A percentile compares a stretch with the other conserved stretches of the same genome.
phyloP scores from a whole-genome alignment of 2,797 vertebrate genomes.

The Enteromius fasciolatus region DNA sequence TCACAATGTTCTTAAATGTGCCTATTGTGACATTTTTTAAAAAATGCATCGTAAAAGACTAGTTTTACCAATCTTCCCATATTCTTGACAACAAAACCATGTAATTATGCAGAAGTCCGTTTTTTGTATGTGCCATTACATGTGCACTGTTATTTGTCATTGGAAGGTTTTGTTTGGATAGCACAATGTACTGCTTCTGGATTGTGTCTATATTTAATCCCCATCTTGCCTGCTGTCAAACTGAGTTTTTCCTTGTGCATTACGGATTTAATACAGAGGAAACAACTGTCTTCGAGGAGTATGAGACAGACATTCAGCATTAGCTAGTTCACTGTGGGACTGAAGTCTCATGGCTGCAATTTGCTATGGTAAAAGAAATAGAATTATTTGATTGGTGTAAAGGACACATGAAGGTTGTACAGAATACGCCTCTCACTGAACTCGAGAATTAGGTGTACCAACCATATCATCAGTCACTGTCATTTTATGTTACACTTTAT shows the following conservation, averaged over 20 bases:
- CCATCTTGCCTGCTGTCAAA: conserved; percentile 61
- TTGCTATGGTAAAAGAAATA: conserved; percentile 34
- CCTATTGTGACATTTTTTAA: neutral
- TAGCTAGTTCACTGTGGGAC: conserved; percentile 58
- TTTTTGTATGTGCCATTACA: conserved; percentile 35
- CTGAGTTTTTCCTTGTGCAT: conserved; percentile 65
- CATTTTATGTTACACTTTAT: conserved; percentile 11
- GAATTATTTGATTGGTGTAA: conserved; percentile 17
- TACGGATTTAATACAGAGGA: conserved; percentile 67
- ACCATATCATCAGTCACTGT: conserved; percentile 35
- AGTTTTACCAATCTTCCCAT: neutral
- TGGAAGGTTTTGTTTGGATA: neutral
- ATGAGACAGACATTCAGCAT: conserved; percentile 39
- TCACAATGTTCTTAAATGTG: conserved; percentile 2
- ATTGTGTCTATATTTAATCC: conserved; percentile 62
- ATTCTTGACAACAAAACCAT: neutral
- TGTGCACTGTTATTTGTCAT: conserved; percentile 52
- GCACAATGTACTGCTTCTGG: conserved; percentile 38
- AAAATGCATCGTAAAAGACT: neutral
- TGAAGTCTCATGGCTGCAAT: conserved; percentile 45
- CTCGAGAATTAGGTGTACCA: neutral
- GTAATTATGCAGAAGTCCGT: conserved; percentile 4
- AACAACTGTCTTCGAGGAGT: conserved; percentile 61
- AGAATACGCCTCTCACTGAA: neutral
- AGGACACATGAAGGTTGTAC: conserved; percentile 32